Conservation (phyloP, 2,888 invertebrate species). For the Caenorhabditis sp. region DNA sequence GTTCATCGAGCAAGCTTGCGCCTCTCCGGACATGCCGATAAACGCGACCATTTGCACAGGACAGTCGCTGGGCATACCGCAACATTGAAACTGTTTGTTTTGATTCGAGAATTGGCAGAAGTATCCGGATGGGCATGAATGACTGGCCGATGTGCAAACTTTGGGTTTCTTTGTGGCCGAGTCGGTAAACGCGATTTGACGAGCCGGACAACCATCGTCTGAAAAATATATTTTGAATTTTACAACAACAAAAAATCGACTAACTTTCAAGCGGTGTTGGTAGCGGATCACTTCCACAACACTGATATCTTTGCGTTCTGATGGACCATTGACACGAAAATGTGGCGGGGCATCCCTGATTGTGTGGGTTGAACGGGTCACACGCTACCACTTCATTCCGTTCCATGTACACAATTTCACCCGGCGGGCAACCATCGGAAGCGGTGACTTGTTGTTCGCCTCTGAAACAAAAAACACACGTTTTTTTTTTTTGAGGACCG, state of each 20-base stretch:
- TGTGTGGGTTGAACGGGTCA: conserved; percentile 55
- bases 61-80: conserved; percentile 58
- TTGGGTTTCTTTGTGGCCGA: conserved; percentile 55
- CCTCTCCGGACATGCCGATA: conserved; percentile 55
- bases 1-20: conserved; percentile 56
- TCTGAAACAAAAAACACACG: neutral
- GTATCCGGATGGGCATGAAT: conserved; percentile 57
- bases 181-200: conserved; percentile 58
- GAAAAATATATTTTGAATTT: conserved; percentile 5
- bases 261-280: conserved; percentile 52
- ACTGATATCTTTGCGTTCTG: conserved; percentile 56
- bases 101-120: conserved; percentile 55
- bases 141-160: conserved; percentile 56
- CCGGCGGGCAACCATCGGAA: conserved; percentile 58
- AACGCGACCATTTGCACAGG: conserved; percentile 56
- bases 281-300: conserved; percentile 56
- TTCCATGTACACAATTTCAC: conserved; percentile 60
- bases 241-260: neutral
- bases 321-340: conserved; percentile 62
- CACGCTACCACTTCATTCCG: conserved; percentile 55
- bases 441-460: conserved; percentile 39
- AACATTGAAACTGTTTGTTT: conserved; percentile 59
- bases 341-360: conserved; percentile 53
- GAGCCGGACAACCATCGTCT: conserved; percentile 58
- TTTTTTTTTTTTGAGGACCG: neutral